Evolutionary conservation across 2,888 invertebrate genomes (phyloP).

Genomic region (Eurytoma adleriae): DNA sequence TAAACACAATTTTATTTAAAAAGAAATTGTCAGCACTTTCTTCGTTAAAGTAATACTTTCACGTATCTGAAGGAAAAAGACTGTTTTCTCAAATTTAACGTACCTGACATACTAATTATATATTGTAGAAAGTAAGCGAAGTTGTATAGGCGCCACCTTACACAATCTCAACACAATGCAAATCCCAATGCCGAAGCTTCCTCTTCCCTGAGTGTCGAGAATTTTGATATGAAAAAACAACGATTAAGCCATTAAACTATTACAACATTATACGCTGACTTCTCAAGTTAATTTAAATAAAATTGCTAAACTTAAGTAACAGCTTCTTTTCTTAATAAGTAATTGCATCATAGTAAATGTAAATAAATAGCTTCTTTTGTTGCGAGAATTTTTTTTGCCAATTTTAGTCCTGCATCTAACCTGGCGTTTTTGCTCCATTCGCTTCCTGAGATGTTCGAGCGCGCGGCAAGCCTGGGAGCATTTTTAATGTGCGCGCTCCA

Average conservation of each 20-base stretch:
- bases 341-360: too few species aligned
- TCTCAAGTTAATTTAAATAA: too few species aligned
- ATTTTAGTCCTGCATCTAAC: too few species aligned
- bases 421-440: too few species aligned
- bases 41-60: not conserved
- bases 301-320: too few species aligned
- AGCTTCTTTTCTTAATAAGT: too few species aligned
- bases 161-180: not conserved
- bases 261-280: too few species aligned
- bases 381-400: too few species aligned
- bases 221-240: not conserved
- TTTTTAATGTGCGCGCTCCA: slow-evolving; percentile 1
- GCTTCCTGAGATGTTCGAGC: too few species aligned
- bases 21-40: slow-evolving; percentile 13
- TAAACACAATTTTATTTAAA: not conserved
- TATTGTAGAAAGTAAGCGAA: slow-evolving; percentile 12
- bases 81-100: slow-evolving; percentile 13
- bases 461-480: too few species aligned
- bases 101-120: not conserved
- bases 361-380: too few species aligned
- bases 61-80: not conserved
- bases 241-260: too few species aligned
- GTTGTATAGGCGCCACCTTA: not conserved
- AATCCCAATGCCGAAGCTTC: slow-evolving; percentile 1
- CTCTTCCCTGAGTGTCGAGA: not conserved